A percentile compares a stretch with the other conserved stretches of the same genome.
These are phyloP conservation scores for Pomatostomus ruficeps DNA, from an alignment of 2,113 vertebrate species.

Conservation along the genomic window DNA sequence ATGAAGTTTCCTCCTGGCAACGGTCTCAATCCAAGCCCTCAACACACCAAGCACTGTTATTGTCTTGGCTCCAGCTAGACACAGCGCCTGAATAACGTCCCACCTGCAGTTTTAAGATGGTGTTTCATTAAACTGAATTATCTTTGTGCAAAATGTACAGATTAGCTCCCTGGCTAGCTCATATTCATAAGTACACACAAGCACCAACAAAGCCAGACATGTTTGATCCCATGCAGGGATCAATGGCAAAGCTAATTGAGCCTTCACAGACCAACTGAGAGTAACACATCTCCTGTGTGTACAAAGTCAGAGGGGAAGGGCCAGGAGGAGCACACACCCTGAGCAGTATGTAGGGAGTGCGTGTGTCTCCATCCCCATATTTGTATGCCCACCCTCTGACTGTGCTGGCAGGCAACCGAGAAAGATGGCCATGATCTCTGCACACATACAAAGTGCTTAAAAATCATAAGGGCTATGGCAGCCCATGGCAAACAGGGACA, in stretches of 20 bases:
- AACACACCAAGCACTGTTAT: background rate
- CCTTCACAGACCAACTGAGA: background rate
- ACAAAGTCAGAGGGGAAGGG: background rate
- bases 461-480: background rate
- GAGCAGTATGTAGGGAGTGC: background rate
- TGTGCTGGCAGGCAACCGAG: fast-evolving
- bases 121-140: slow-evolving; percentile 37
- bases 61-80: background rate
- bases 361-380: background rate
- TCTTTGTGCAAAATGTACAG: background rate
- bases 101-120: slow-evolving; percentile 10
- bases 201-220: background rate
- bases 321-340: background rate
- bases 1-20: background rate
- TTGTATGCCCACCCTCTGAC: background rate
- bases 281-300: background rate
- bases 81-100: background rate
- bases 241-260: background rate
- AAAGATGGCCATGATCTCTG: background rate
- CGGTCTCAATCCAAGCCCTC: background rate
- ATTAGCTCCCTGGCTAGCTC: background rate
- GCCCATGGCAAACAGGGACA: background rate
- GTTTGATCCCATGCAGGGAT: background rate
- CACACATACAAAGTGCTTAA: background rate
- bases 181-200: background rate